Percentiles rank a stretch among this genome's conserved stretches.
These are phyloP conservation scores for Lasioglossum morio DNA, from an alignment of 2,888 invertebrate species.

Conservation along the genomic window DNA sequence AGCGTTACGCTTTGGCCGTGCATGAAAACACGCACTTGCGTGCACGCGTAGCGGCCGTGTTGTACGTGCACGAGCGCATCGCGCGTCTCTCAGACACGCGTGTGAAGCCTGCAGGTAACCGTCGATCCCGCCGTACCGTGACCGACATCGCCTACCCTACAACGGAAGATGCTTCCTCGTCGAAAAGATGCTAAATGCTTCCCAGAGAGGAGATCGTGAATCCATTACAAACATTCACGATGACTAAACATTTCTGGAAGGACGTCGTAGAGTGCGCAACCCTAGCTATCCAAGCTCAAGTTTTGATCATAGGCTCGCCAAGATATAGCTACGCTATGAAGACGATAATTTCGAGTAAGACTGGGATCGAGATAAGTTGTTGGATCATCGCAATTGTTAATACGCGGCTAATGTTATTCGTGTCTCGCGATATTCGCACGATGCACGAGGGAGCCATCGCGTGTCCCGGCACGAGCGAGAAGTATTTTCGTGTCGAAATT, in stretches of 20 bases:
- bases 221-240: background rate
- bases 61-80: conserved; percentile 7
- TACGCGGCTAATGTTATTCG: conserved; percentile 14
- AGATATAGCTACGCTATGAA: too few species aligned
- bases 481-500: conserved; percentile 44
- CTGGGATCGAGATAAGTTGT: background rate
- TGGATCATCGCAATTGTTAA: conserved; percentile 19
- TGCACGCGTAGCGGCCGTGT: conserved; percentile 1
- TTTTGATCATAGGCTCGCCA: background rate
- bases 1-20: conserved; percentile 73
- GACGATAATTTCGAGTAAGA: background rate
- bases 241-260: background rate
- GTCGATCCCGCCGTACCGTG: conserved; percentile 17
- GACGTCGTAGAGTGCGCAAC: background rate
- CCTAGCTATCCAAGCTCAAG: background rate
- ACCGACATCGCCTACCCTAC: conserved; percentile 20
- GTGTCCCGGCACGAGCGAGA: conserved; percentile 5
- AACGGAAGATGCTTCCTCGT: background rate
- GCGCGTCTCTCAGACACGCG: conserved; percentile 40
- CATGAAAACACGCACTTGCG: conserved; percentile 45
- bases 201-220: background rate
- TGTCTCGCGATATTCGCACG: conserved; percentile 12
- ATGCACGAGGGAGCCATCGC: conserved; percentile 16
- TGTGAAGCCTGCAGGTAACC: conserved; percentile 20
- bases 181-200: background rate